Conservation (phyloP, 2,888 invertebrate species). For the Drosophila longiperda region DNA sequence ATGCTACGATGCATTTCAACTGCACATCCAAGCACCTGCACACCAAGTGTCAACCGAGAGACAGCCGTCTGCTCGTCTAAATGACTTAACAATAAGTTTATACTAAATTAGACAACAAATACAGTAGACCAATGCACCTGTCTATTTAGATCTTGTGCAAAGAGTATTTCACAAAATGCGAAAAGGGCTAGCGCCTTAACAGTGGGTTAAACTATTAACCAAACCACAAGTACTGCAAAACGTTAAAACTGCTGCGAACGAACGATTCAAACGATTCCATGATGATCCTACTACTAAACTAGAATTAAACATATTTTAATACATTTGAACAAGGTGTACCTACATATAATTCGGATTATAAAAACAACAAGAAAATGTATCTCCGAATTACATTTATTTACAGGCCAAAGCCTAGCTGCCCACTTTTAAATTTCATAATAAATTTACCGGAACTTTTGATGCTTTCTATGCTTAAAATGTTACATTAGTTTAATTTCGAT, state of each 20-base stretch:
- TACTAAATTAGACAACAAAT: constrained; percentile 47
- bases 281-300: neutral
- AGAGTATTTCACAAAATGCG: constrained; percentile 6
- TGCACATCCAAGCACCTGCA: constrained; percentile 56
- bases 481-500: neutral
- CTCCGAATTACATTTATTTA: neutral
- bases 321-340: neutral
- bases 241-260: neutral
- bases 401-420: neutral
- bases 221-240: constrained; percentile 1
- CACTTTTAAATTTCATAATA: neutral
- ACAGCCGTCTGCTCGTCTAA: constrained; percentile 31
- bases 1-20: constrained; percentile 29
- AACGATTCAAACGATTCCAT: neutral
- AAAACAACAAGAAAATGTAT: neutral
- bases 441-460: neutral
- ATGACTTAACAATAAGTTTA: constrained; percentile 43
- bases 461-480: neutral
- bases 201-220: neutral
- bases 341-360: neutral
- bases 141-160: constrained; percentile 16
- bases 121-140: constrained; percentile 42
- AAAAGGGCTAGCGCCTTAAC: constrained; percentile 12
- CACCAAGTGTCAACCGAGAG: constrained; percentile 40
- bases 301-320: neutral